Percentiles rank a stretch among this genome's conserved stretches.
Conservation (phyloP, 2,113 vertebrate species). For the human region DNA sequence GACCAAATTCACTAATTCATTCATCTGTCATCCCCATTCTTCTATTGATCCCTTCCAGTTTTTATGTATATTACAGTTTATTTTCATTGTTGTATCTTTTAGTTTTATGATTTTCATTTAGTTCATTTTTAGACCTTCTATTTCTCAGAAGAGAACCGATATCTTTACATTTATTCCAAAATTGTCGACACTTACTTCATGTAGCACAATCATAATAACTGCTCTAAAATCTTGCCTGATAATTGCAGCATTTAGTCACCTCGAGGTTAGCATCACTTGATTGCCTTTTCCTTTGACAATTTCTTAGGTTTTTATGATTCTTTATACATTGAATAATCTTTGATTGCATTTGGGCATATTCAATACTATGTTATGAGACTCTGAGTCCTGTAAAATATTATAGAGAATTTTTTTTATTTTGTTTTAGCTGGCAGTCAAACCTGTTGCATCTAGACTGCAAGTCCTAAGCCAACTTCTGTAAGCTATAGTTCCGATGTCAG, state of each 20-base stretch:
- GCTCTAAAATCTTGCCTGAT: background rate
- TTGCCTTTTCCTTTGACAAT: background rate
- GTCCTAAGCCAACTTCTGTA: background rate
- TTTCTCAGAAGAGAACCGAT: background rate
- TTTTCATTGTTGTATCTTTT: background rate
- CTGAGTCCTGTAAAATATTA: background rate
- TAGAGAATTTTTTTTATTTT: background rate
- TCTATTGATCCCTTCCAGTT: background rate
- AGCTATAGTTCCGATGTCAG: background rate
- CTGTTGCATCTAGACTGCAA: background rate
- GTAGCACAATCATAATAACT: background rate
- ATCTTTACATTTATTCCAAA: background rate
- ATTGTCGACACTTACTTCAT: background rate
- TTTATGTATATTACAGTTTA: background rate
- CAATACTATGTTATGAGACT: background rate
- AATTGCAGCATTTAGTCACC: conserved; percentile 1
- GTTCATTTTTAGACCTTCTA: background rate
- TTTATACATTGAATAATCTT: background rate
- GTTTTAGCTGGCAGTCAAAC: background rate
- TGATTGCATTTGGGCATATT: background rate
- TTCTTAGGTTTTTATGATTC: background rate
- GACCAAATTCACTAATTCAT: background rate
- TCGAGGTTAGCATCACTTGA: background rate
- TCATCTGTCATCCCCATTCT: background rate
- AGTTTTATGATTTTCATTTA: background rate